These are phyloP conservation scores for Epinotia bilunana DNA, from an alignment of 2,888 invertebrate genomes.

Conservation along the genomic window DNA sequence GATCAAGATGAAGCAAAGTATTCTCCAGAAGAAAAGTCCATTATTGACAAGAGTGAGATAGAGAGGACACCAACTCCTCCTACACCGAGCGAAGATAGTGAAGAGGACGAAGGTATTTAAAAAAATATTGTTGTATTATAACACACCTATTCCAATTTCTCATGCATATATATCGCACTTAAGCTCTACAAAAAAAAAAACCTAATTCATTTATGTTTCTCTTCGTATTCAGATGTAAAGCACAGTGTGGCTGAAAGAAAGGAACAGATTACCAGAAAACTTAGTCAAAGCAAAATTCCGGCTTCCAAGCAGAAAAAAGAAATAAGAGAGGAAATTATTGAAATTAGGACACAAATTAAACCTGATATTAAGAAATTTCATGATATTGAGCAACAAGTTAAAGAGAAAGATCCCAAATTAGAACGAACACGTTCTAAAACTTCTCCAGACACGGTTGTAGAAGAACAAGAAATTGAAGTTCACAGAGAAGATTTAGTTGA, in stretches of 20 bases:
- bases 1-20: slow-evolving; percentile 89
- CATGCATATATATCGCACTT: no score
- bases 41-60: slow-evolving; percentile 87
- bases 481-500: slow-evolving; percentile 58
- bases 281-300: slow-evolving; percentile 88
- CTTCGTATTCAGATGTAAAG: slow-evolving; percentile 77
- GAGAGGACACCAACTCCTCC: slow-evolving; percentile 69
- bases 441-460: slow-evolving; percentile 71
- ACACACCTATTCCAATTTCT: no score
- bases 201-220: not conserved
- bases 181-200: not conserved
- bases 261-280: slow-evolving; percentile 89
- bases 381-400: slow-evolving; percentile 79
- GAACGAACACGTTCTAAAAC: slow-evolving; percentile 74
- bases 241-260: slow-evolving; percentile 90
- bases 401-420: slow-evolving; percentile 73
- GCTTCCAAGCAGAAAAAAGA: slow-evolving; percentile 90
- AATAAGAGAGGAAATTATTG: slow-evolving; percentile 89
- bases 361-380: slow-evolving; percentile 82
- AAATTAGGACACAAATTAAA: slow-evolving; percentile 88
- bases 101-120: slow-evolving; percentile 78
- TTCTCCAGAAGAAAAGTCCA: slow-evolving; percentile 91
- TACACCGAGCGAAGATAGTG: slow-evolving; percentile 82
- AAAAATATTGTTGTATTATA: not conserved
- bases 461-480: slow-evolving; percentile 63